Percentiles rank a stretch among this genome's conserved stretches.
Conservation (phyloP, 2,797 vertebrate species). For the Sparus aurata region DNA sequence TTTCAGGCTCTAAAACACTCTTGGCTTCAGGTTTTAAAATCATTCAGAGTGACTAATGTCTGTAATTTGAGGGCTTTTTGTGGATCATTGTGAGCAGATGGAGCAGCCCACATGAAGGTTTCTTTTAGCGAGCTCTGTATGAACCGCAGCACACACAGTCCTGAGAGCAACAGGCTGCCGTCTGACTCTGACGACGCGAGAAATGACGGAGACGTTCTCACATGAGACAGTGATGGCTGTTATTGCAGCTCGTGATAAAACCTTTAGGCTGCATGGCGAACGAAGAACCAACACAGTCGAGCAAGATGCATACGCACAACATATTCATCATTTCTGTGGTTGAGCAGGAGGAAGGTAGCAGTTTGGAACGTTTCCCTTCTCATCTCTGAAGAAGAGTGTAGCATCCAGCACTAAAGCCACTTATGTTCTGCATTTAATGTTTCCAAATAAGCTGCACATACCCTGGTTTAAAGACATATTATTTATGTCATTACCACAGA, state of each 20-base stretch:
- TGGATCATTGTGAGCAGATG: constrained; percentile 55
- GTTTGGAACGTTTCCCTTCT: background rate
- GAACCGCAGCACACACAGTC: constrained; percentile 22
- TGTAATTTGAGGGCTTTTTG: constrained; percentile 36
- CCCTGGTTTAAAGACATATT: too few species aligned
- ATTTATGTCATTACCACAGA: too few species aligned
- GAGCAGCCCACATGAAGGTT: constrained; percentile 53
- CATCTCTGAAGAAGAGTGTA: too few species aligned
- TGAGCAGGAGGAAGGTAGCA: background rate
- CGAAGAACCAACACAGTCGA: background rate
- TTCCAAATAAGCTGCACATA: too few species aligned
- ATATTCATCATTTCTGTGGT: background rate
- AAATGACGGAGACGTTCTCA: constrained; percentile 3
- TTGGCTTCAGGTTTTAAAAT: constrained; percentile 26
- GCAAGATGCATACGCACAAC: constrained; percentile 5
- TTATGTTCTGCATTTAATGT: too few species aligned
- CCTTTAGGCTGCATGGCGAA: background rate
- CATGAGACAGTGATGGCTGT: background rate
- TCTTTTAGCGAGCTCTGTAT: constrained; percentile 13
- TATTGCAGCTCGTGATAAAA: constrained; percentile 23
- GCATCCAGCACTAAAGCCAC: background rate
- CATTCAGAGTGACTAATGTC: constrained; percentile 46
- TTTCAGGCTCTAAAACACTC: constrained; percentile 7
- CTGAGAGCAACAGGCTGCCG: constrained; percentile 33
- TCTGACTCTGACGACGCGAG: constrained; percentile 36